Percentiles rank a stretch among this genome's conserved stretches.
phyloP scores from a whole-genome alignment of 2,888 invertebrate genomes.

The Taenaris catops region DNA sequence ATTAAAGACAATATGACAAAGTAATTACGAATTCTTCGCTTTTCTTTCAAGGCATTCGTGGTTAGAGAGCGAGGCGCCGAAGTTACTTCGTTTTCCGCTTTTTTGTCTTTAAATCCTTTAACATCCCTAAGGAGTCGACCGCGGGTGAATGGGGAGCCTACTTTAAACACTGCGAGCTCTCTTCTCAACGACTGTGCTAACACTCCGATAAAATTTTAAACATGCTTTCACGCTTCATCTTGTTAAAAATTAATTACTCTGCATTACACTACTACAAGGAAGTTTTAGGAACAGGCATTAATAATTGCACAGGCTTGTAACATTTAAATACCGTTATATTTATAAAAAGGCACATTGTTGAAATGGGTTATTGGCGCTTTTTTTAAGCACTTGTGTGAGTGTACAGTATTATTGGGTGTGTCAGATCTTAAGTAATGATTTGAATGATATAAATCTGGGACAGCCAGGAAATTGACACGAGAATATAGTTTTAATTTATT shows the following conservation, averaged over 20 bases:
- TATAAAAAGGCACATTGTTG: too few species aligned
- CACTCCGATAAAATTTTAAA: constrained; percentile 53
- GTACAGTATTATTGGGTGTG: too few species aligned
- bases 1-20: constrained; percentile 1
- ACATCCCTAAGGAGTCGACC: constrained; percentile 46
- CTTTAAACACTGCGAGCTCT: constrained; percentile 50
- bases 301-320: too few species aligned
- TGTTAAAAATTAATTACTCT: constrained; percentile 33
- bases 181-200: constrained; percentile 45
- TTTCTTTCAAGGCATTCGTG: constrained; percentile 32
- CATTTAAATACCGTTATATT: too few species aligned
- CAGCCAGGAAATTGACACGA: constrained; percentile 6
- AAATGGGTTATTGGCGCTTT: too few species aligned
- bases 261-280: constrained; percentile 26
- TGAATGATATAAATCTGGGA: constrained; percentile 3
- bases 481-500: constrained; percentile 5
- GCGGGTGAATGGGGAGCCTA: constrained; percentile 52
- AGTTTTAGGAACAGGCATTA: constrained; percentile 16
- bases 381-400: too few species aligned
- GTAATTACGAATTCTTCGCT: constrained; percentile 41
- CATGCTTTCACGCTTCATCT: constrained; percentile 37
- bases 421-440: constrained; percentile 1
- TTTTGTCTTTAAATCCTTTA: constrained; percentile 34
- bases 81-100: constrained; percentile 38
- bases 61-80: constrained; percentile 31